These are phyloP conservation scores for Empidonax traillii DNA, from an alignment of 2,113 vertebrate genomes.

Conservation along the genomic window DNA sequence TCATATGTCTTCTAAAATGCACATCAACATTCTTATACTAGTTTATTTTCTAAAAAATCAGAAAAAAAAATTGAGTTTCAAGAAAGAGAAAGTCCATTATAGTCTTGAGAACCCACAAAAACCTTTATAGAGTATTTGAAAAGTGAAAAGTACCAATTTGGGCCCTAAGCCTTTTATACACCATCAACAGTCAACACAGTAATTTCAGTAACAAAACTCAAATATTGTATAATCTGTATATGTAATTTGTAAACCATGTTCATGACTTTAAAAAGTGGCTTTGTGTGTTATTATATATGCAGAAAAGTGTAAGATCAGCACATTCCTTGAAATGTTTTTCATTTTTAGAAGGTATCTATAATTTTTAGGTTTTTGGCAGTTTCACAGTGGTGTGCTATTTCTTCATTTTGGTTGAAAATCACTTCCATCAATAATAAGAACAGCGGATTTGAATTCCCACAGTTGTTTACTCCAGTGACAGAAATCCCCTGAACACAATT, in stretches of 20 bases:
- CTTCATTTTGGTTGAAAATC: neutral
- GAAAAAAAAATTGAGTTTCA: neutral
- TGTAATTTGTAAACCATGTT: neutral
- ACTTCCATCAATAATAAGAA: neutral
- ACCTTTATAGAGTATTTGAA: neutral
- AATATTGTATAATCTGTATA: neutral
- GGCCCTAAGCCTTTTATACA: neutral
- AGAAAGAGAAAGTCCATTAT: neutral
- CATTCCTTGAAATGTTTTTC: neutral
- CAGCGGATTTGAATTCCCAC: neutral
- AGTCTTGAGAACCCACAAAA: neutral
- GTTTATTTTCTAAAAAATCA: neutral
- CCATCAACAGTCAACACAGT: neutral
- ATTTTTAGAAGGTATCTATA: neutral
- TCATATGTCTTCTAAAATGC: neutral
- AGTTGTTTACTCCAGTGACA: constrained; percentile 46
- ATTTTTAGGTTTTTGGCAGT: neutral
- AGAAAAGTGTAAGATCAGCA: neutral
- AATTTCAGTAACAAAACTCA: neutral
- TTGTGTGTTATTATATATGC: neutral
- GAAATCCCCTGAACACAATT: constrained; percentile 41
- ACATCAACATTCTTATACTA: neutral
- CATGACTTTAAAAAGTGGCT: neutral
- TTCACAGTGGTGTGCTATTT: neutral
- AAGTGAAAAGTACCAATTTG: neutral